Conservation (phyloP, 1,140 invertebrate genomes). For the Drosophila willistoni region DNA sequence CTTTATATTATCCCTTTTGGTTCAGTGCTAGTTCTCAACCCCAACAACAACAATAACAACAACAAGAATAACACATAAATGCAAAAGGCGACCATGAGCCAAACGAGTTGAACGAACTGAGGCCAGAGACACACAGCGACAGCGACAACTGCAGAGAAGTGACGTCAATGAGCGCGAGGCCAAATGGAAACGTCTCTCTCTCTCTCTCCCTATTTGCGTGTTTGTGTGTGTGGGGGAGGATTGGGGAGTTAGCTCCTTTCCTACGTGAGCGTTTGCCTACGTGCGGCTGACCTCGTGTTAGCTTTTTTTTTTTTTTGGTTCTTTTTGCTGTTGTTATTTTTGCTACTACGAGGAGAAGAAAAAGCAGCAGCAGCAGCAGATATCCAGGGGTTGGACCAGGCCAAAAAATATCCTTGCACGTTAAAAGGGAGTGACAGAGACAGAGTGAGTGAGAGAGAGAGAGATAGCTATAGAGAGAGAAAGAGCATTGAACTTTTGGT, state of each 20-base stretch:
- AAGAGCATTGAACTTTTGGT: conserved; percentile 56
- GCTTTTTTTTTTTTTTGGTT: not conserved
- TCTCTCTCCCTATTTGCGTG: not conserved
- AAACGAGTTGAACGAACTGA: conserved; percentile 71
- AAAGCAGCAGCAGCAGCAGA: not conserved
- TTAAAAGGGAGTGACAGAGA: conserved; percentile 15
- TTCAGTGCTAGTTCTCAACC: not conserved
- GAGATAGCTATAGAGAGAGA: conserved; percentile 17
- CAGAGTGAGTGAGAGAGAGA: not conserved
- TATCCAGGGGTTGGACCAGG: not conserved
- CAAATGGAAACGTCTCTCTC: conserved; percentile 47
- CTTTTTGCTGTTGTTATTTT: conserved; percentile 20
- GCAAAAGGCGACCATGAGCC: conserved; percentile 71
- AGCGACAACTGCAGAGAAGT: conserved; percentile 67
- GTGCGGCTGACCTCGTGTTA: conserved; percentile 66
- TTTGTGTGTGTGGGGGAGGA: conserved; percentile 30
- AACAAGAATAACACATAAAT: conserved; percentile 16
- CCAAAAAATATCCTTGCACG: conserved; percentile 63
- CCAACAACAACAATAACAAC: conserved; percentile 20
- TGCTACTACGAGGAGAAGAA: conserved; percentile 13
- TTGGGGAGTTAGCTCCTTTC: conserved; percentile 17
- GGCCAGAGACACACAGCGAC: conserved; percentile 33
- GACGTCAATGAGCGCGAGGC: conserved; percentile 79
- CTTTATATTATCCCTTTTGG: not conserved
- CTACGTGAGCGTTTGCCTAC: conserved; percentile 46